A percentile compares a stretch with the other conserved stretches of the same genome.
Evolutionary conservation across 2,888 invertebrate genomes (phyloP).

Genomic region (Sialis lutaria): DNA sequence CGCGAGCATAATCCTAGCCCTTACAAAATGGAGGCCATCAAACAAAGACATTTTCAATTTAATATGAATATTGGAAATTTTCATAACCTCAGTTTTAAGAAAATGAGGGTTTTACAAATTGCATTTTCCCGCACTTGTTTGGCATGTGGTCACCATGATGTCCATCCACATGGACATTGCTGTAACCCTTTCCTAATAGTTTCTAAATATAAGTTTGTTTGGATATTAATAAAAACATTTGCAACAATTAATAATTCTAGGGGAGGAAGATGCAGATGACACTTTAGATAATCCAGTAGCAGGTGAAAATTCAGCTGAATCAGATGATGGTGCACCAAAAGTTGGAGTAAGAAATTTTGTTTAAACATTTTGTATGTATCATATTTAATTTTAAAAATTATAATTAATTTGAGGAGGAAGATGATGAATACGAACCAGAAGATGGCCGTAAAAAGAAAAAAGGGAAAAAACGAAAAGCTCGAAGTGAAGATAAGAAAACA

Average conservation of each 20-base stretch:
- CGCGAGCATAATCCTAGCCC: slow-evolving; percentile 50
- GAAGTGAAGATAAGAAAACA: slow-evolving; percentile 80
- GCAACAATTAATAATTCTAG: slow-evolving; percentile 17
- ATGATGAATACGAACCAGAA: slow-evolving; percentile 76
- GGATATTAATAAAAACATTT: not conserved
- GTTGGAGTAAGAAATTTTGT: slow-evolving; percentile 24
- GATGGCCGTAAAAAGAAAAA: slow-evolving; percentile 78
- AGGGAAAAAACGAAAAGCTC: slow-evolving; percentile 83
- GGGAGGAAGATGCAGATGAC: slow-evolving; percentile 56
- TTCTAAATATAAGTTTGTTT: not conserved
- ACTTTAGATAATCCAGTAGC: slow-evolving; percentile 35
- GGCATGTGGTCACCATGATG: too few species aligned
- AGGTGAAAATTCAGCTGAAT: slow-evolving; percentile 56
- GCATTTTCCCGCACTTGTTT: too few species aligned
- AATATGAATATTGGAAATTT: not conserved
- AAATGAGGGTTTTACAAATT: too few species aligned
- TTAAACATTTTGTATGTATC: slow-evolving; percentile 5
- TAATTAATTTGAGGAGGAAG: slow-evolving; percentile 41
- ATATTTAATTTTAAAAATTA: slow-evolving; percentile 4
- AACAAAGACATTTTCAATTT: slow-evolving; percentile 49
- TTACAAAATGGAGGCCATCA: slow-evolving; percentile 64
- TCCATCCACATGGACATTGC: too few species aligned
- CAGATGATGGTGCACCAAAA: slow-evolving; percentile 49
- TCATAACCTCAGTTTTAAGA: too few species aligned
- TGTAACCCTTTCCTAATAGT: not conserved